Percentiles rank a stretch among this genome's conserved stretches.
These are phyloP conservation scores for Tanypteryx hageni DNA, from an alignment of 2,888 invertebrate genomes.

Conservation along the genomic window DNA sequence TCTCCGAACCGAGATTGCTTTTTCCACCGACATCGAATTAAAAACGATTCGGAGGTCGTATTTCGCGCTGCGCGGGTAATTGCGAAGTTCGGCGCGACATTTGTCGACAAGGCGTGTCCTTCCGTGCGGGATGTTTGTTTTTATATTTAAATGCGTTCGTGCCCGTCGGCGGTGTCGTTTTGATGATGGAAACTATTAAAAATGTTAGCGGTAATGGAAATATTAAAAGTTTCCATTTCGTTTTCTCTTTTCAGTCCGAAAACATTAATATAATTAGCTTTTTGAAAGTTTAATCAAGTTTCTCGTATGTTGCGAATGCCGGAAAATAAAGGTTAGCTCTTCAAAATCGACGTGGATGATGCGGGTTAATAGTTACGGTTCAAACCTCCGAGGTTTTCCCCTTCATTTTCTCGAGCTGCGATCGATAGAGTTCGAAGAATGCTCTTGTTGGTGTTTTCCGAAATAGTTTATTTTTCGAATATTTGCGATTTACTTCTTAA, in stretches of 20 bases:
- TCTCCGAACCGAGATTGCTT: constrained; percentile 32
- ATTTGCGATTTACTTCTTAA: not conserved
- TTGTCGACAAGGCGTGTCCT: no score
- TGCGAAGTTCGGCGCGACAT: not conserved
- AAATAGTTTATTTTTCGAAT: not conserved
- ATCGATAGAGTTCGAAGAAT: not conserved
- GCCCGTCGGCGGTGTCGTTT: not conserved
- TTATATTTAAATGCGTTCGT: no score
- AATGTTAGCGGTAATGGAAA: not conserved
- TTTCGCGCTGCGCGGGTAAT: not conserved
- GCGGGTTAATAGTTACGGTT: not conserved
- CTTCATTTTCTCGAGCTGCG: not conserved
- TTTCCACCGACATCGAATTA: constrained; percentile 3
- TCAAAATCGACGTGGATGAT: not conserved
- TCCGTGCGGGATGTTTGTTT: not conserved
- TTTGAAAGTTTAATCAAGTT: not conserved
- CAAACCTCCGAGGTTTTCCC: not conserved
- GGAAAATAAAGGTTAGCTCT: not conserved
- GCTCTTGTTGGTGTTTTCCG: not conserved
- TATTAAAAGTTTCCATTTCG: not conserved
- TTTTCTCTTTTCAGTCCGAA: not conserved
- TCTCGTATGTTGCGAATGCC: not conserved
- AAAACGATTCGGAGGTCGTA: not conserved
- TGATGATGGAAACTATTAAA: not conserved
- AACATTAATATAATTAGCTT: not conserved